Base-by-base conservation (phyloP, 2,113 vertebrate species). In the Microtus oregoni region DNA sequence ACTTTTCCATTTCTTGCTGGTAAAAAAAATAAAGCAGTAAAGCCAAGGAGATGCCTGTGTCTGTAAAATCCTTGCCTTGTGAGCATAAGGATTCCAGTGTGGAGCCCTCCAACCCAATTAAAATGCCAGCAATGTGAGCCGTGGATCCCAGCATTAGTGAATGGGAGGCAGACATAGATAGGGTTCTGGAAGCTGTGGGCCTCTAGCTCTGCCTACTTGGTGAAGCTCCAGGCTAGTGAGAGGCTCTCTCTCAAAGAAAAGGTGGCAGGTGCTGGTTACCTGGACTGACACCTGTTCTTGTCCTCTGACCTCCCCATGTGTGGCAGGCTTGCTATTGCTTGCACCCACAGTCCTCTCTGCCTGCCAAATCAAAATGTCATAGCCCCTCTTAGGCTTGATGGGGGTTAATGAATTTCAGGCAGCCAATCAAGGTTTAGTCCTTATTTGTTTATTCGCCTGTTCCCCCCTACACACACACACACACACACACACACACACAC, bases 371-470 rank as follows among this genome's bases (percentile, higher is more conserved):
- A 88, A 90, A 91, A 7, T 10, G 67, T 77, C 17, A 20, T n/a
- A 77, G 5, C 10, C 76, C 63, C 85, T 76, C 35, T 24, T 35
- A 86, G n/a, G 83, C 7, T 92, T 50, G 47, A 90, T 50, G 86
- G 89, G 24, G 38, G 38, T 72, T 44, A 68, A 73, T 55, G 14
- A 44, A 82, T 61, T 47, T 91, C 68, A 90, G 91, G 14, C 32
- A 91, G 55, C 3, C 28, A 83, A 68, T 87, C 47, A 28, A 41
- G 78, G 82, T 91, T 72, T 7, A 86, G 65, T 91, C 81, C 35
- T 90, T 92, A 93, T 96, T 65, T 89, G 58, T 89, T 95, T 55
- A 86, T 94, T 82, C 55, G 9, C 75, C 14, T 24, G 47, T 6
- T 1, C 26, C 2, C 9, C 38, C 47, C 47, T 10, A 2, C 47